Conservation (phyloP, 2,888 invertebrate species). For the Cheilosia impressa region DNA sequence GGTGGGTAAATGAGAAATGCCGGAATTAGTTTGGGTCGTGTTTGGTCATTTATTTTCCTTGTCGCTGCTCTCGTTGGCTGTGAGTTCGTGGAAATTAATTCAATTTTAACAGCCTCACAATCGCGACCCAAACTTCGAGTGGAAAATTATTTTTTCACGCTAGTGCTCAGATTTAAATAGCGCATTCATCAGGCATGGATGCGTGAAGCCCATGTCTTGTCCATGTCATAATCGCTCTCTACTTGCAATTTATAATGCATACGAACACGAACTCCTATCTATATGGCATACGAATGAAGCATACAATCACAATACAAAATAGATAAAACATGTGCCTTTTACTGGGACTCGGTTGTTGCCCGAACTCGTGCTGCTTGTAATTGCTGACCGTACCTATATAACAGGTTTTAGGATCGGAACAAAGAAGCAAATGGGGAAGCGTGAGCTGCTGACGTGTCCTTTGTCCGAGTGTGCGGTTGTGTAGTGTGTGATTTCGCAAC, state of each 20-base stretch:
- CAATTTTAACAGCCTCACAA: slow-evolving; percentile 60
- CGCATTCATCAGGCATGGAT: slow-evolving; percentile 38
- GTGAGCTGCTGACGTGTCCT: slow-evolving; percentile 48
- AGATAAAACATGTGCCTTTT: slow-evolving; percentile 24
- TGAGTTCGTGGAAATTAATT: slow-evolving; percentile 67
- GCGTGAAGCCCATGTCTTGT: slow-evolving; percentile 12
- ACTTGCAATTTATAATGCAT: not conserved
- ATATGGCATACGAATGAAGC: not conserved
- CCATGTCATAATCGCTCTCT: slow-evolving; percentile 12
- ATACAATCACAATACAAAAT: not conserved
- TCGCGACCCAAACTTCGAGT: slow-evolving; percentile 26
- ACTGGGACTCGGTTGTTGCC: not conserved
- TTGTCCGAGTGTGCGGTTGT: slow-evolving; percentile 26
- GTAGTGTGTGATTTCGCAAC: slow-evolving; percentile 53
- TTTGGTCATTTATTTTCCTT: slow-evolving; percentile 71
- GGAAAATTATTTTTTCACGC: slow-evolving; percentile 46
- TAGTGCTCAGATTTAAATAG: slow-evolving; percentile 30
- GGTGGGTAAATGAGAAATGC: slow-evolving; percentile 62
- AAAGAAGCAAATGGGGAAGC: slow-evolving; percentile 20
- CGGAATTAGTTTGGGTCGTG: slow-evolving; percentile 73
- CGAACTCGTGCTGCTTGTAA: slow-evolving; percentile 9
- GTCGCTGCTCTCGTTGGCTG: slow-evolving; percentile 21
- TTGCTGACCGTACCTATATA: slow-evolving; percentile 22
- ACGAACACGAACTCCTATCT: not conserved
- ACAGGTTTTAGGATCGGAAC: slow-evolving; percentile 1